A percentile compares a stretch with the other conserved stretches of the same genome.
phyloP scores from a whole-genome alignment of 2,113 vertebrate species.

The Cacatua alba region DNA sequence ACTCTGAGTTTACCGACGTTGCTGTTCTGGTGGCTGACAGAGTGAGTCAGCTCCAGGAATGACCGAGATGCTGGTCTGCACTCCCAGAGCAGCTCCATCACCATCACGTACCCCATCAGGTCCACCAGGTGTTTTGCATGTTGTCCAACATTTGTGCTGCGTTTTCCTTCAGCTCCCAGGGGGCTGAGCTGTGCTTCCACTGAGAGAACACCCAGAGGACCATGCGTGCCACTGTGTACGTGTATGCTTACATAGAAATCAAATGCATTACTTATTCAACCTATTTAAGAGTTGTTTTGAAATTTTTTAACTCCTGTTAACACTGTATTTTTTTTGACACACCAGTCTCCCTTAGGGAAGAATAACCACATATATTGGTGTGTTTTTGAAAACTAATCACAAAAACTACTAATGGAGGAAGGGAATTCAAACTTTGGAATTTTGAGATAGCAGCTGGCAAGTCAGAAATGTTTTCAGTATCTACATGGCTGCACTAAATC shows the following conservation, averaged over 20 bases:
- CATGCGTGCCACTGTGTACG: rapidly evolving
- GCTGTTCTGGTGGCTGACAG: background rate
- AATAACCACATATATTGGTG: background rate
- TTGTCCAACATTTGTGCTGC: background rate
- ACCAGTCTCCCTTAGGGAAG: background rate
- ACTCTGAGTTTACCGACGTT: background rate
- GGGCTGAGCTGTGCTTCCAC: background rate
- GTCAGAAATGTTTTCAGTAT: background rate
- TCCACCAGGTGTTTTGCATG: background rate
- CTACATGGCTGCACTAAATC: background rate
- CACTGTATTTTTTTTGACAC: background rate
- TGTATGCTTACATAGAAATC: rapidly evolving
- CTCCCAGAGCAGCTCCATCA: background rate
- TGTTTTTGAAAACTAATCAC: background rate
- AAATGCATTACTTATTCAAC: background rate
- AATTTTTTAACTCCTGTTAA: background rate
- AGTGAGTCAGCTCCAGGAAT: rapidly evolving
- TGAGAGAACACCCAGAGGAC: rapidly evolving
- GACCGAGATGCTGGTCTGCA: background rate
- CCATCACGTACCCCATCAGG: rapidly evolving
- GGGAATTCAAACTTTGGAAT: background rate
- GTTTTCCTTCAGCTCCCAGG: background rate
- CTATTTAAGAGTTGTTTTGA: background rate
- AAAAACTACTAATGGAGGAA: background rate
- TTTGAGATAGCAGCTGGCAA: background rate